Percentiles rank a stretch among this genome's conserved stretches.
Conservation (phyloP, 2,797 vertebrate genomes). For the Lithobates sylvaticus region DNA sequence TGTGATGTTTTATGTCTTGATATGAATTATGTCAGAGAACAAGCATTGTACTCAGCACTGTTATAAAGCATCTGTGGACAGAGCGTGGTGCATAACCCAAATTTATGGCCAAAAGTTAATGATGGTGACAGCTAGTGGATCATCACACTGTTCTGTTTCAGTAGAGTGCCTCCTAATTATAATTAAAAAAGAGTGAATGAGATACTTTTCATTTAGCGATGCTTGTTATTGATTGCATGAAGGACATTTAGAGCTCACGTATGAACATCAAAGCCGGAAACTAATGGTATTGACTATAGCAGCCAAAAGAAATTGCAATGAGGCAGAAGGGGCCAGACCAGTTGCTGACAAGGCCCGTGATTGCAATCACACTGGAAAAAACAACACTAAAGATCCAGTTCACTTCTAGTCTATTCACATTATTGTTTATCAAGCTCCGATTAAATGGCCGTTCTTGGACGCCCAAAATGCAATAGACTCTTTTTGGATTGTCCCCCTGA, state of each 20-base stretch:
- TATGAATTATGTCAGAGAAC: neutral
- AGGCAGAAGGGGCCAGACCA: too few species aligned
- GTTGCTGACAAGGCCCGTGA: too few species aligned
- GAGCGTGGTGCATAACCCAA: neutral
- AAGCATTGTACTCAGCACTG: too few species aligned
- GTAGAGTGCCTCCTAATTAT: neutral
- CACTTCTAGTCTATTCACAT: too few species aligned
- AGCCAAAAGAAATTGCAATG: too few species aligned
- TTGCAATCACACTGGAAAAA: too few species aligned
- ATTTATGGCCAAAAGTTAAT: neutral
- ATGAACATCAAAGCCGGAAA: neutral
- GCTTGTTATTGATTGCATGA: neutral
- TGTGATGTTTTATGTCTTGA: neutral
- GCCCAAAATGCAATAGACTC: too few species aligned
- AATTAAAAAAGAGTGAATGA: neutral
- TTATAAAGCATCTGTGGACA: neutral
- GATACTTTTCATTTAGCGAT: neutral
- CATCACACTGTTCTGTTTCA: neutral
- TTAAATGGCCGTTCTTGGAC: too few species aligned
- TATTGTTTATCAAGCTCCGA: too few species aligned
- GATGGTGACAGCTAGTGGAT: neutral
- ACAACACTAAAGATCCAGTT: too few species aligned
- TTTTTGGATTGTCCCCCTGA: too few species aligned
- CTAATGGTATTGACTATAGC: too few species aligned
- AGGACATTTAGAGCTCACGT: neutral